These are phyloP conservation scores for Spheniscus humboldti DNA, from an alignment of 2,797 vertebrate genomes.

Conservation along the genomic window DNA sequence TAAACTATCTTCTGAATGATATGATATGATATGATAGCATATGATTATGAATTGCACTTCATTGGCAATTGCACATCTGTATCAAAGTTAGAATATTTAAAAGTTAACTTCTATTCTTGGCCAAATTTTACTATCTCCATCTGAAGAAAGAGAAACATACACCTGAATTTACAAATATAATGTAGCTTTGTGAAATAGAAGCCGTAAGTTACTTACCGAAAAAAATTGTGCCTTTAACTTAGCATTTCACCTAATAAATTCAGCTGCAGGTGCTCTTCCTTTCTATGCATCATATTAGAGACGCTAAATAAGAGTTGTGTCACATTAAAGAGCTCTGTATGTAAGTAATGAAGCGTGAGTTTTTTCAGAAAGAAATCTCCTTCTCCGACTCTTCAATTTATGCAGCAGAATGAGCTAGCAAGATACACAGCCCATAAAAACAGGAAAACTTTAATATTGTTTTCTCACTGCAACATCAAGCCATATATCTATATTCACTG, in stretches of 20 bases:
- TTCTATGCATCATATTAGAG: neutral
- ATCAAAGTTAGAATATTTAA: neutral
- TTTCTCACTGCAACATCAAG: neutral
- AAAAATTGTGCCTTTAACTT: neutral
- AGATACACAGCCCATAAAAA: neutral
- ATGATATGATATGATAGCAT: neutral
- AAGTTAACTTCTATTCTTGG: neutral
- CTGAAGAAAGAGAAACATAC: neutral
- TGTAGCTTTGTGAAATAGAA: neutral
- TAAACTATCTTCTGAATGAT: neutral
- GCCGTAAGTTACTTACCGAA: neutral
- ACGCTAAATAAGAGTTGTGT: neutral
- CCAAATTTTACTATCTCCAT: neutral
- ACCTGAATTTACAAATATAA: neutral
- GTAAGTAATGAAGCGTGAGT: neutral
- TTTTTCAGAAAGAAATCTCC: neutral
- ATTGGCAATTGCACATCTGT: neutral
- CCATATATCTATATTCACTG: neutral
- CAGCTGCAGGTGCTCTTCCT: neutral
- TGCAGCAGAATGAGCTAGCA: neutral
- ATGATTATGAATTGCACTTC: neutral
- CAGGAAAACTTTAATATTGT: neutral
- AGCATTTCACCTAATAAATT: neutral
- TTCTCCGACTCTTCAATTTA: neutral
- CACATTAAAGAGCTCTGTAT: neutral